phyloP scores from a whole-genome alignment of 1,140 invertebrate genomes.

The Anastrepha ludens region DNA sequence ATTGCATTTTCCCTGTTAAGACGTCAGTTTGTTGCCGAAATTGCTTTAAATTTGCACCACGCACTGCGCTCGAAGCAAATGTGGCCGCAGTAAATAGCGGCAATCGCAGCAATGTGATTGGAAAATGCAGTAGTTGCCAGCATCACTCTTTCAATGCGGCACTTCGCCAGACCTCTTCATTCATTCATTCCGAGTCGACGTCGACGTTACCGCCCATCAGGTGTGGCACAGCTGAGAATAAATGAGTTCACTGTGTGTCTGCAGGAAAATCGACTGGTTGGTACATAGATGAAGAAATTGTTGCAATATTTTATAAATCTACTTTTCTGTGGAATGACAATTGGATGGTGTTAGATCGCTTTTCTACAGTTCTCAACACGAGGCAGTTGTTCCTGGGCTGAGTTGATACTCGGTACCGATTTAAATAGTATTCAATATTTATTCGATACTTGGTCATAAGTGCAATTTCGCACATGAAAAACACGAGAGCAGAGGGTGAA shows the following conservation, averaged over 20 bases:
- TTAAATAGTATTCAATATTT: too few species aligned
- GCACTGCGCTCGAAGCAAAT: neutral
- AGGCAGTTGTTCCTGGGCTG: too few species aligned
- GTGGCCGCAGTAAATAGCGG: neutral
- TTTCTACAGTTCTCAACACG: too few species aligned
- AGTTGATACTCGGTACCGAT: too few species aligned
- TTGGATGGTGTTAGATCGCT: too few species aligned
- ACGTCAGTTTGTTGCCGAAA: conserved; percentile 16
- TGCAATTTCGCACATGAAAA: too few species aligned
- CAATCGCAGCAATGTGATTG: neutral
- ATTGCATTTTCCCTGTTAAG: conserved; percentile 10
- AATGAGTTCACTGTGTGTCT: neutral
- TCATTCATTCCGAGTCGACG: neutral
- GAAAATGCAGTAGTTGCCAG: conserved; percentile 8
- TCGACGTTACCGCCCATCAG: neutral
- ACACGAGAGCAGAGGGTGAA: too few species aligned
- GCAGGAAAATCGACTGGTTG: neutral
- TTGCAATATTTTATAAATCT: too few species aligned
- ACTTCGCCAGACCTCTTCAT: conserved; percentile 14
- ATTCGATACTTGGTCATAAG: too few species aligned
- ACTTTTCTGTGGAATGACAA: too few species aligned
- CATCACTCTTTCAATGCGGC: neutral
- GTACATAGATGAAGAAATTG: too few species aligned
- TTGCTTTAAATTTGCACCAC: conserved; percentile 23
- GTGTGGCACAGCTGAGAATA: neutral